Evolutionary conservation across 2,113 vertebrate species (phyloP).

Genomic region (Anarhynchus alexandrinus): DNA sequence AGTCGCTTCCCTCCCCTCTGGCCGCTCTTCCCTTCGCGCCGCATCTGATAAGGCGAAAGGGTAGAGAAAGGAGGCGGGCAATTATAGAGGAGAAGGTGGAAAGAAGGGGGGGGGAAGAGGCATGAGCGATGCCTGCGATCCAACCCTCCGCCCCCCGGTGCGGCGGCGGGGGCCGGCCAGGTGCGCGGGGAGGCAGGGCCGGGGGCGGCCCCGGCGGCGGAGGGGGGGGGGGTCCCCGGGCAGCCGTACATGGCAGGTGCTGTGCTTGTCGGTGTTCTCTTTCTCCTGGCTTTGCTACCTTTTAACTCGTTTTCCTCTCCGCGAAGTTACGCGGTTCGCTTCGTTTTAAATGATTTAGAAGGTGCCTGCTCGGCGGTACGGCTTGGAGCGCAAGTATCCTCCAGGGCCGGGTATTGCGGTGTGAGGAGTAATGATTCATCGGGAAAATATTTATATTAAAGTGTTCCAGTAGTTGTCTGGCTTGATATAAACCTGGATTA

Average conservation of each 20-base stretch:
- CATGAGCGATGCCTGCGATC: background rate
- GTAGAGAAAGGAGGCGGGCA: conserved; percentile 41
- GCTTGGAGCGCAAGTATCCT: background rate
- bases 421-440: background rate
- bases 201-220: background rate
- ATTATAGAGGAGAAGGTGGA: conserved; percentile 57
- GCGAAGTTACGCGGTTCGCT: background rate
- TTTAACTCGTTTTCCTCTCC: background rate
- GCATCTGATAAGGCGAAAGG: conserved; percentile 13
- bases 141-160: background rate
- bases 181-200: background rate
- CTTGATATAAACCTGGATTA: background rate
- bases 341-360: background rate
- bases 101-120: background rate
- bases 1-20: background rate
- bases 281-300: background rate
- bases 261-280: too few species aligned
- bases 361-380: background rate
- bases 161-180: conserved; percentile 10
- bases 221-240: background rate
- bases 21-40: background rate
- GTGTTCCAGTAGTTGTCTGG: background rate
- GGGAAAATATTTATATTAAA: background rate
- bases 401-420: background rate
- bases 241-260: background rate